phyloP scores from a whole-genome alignment of 2,113 vertebrate species.

The Turdus rufiventris region DNA sequence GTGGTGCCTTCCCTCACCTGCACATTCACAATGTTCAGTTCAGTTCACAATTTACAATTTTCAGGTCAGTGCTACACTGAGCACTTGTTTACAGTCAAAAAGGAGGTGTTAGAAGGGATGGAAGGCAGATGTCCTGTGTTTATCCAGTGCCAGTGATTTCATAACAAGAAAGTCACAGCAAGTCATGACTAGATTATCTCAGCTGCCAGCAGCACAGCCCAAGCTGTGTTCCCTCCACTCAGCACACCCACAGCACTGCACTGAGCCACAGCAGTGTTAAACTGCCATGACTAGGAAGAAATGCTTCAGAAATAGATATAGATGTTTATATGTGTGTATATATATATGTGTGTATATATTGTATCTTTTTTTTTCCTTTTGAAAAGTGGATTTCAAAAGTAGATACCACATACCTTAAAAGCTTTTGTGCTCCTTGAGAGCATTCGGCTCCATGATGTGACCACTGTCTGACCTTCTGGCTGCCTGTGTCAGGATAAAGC shows the following conservation, averaged over 20 bases:
- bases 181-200: neutral
- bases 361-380: neutral
- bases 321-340: too few relatives aligned
- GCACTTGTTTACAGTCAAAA: neutral
- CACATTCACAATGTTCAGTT: neutral
- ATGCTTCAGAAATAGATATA: neutral
- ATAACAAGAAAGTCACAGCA: neutral
- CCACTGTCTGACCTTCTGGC: neutral
- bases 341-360: too few relatives aligned
- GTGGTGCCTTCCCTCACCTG: neutral
- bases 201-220: constrained; percentile 8
- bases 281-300: neutral
- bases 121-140: constrained; percentile 16
- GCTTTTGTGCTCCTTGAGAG: neutral
- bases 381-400: neutral
- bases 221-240: neutral
- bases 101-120: neutral
- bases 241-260: neutral
- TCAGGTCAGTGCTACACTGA: neutral
- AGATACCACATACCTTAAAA: neutral
- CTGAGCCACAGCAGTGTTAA: neutral
- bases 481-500: neutral
- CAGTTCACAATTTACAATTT: too few relatives aligned
- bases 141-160: constrained; percentile 8
- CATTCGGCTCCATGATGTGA: neutral